Percentiles rank a stretch among this genome's conserved stretches.
Evolutionary conservation across 2,888 invertebrate species (phyloP).

Genomic region (Cynaeus angustus): DNA sequence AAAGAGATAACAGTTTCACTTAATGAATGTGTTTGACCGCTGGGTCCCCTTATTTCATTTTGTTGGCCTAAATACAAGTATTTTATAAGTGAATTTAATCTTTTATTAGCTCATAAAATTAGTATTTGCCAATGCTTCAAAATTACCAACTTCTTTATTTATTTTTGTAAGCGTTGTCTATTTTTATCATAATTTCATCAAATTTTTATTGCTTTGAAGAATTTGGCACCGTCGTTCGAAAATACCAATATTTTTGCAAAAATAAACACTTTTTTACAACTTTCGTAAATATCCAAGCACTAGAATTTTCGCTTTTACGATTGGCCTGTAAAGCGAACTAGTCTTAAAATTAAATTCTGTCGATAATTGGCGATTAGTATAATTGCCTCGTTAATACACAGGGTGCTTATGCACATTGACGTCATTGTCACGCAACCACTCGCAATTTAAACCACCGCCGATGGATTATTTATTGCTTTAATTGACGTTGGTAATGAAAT

Average conservation of each 20-base stretch:
- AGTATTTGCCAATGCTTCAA: background rate
- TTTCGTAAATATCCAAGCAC: conserved; percentile 11
- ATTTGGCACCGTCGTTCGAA: conserved; percentile 21
- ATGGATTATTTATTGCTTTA: conserved; percentile 29
- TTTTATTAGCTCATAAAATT: conserved; percentile 1
- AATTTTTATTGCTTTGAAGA: conserved; percentile 28
- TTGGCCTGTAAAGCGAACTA: background rate
- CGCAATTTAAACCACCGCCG: conserved; percentile 20
- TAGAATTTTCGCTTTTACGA: conserved; percentile 12
- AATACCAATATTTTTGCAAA: conserved; percentile 29
- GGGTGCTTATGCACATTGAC: conserved; percentile 8
- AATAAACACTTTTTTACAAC: conserved; percentile 30
- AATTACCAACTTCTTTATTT: background rate
- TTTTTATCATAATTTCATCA: conserved; percentile 21
- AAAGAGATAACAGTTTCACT: too few relatives aligned
- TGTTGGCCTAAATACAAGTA: background rate
- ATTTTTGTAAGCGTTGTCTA: background rate
- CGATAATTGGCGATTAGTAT: background rate
- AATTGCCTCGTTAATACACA: conserved; percentile 3
- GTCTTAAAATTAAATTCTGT: background rate
- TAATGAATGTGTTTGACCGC: too few relatives aligned
- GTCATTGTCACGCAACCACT: background rate
- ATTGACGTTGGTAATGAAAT: conserved; percentile 37
- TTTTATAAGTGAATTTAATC: background rate
- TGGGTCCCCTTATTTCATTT: background rate